Evolutionary conservation across 2,888 invertebrate genomes (phyloP), one percentile per base, ranked within the genome.

Genomic region (Synanthedon formicaeformis): DNA sequence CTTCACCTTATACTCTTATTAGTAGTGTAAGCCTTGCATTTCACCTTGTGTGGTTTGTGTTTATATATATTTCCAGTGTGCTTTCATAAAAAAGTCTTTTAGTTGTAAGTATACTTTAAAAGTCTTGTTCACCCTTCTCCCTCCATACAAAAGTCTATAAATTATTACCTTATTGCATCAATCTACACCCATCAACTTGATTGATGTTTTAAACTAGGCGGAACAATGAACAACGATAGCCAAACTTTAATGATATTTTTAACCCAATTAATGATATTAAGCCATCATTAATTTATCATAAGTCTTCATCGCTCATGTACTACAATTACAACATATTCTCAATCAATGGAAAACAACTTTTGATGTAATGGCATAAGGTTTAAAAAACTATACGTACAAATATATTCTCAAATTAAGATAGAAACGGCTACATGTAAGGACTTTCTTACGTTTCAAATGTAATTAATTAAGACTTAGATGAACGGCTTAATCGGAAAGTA

Each of bases 211-310:
- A 53, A 55, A 56, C 57, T 52, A 53, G 54, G 55, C 50, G 49
- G 51, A 56, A 60, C 57, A 54, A 58, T 56, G 54, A 60, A 60
- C 51, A 55, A 58, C 58, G 57, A 56, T 52, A 56, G 50, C 53
- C 57, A 53, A 48, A 58, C 58, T 63, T 65, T 74, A 77, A 81
- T 74, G 73, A 78, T 75, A 66, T 75, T 73, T 71, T 72, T 75
- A 78, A 74, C 76, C 79, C 76, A 82, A 83, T 84, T 83, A 81
- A 83, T 83, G 73, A 81, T 75, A 72, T 75, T 79, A 80, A 77
- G 71, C 58, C 63, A 73, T 79, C 81, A 83, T 84, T 78, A 81
- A 80, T 82, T 70, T 66, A 65, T 68, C 63, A 66, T 70, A 71
- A 70, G 71, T 70, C 67, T 69, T 75, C 73, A 76, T 77, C 67